Conservation (phyloP, 2,797 vertebrate genomes). For the Thalassophryne amazonica region DNA sequence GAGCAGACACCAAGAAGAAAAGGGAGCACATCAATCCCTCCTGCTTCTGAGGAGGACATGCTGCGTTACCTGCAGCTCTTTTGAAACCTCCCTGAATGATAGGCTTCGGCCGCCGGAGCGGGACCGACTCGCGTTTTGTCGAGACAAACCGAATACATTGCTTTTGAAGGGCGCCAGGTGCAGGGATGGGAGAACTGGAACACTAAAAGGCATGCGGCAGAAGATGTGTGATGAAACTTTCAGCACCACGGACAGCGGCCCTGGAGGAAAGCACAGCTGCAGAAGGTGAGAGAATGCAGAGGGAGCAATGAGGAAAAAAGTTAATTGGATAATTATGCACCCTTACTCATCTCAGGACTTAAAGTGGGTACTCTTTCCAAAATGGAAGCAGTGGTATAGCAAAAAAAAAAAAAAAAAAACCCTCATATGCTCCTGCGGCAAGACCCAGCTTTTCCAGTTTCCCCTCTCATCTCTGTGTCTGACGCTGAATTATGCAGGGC, state of each 20-base stretch:
- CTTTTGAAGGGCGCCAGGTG: conserved; percentile 59
- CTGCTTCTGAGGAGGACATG: conserved; percentile 46
- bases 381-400: conserved; percentile 26
- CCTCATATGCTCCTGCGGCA: conserved; percentile 35
- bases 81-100: conserved; percentile 56
- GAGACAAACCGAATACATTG: conserved; percentile 64
- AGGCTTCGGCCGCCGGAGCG: conserved; percentile 50
- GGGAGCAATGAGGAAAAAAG: conserved; percentile 8
- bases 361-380: conserved; percentile 30
- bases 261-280: background rate
- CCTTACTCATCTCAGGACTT: conserved; percentile 26
- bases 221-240: conserved; percentile 72
- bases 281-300: background rate
- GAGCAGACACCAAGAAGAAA: conserved; percentile 29
- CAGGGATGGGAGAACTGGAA: conserved; percentile 38
- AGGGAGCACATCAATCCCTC: conserved; percentile 54
- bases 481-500: conserved; percentile 76
- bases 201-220: conserved; percentile 40
- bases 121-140: conserved; percentile 51
- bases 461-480: conserved; percentile 48
- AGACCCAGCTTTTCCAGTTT: conserved; percentile 39
- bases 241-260: conserved; percentile 78
- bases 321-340: conserved; percentile 64
- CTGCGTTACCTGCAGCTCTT: conserved; percentile 56
- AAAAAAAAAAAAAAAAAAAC: background rate